These are phyloP conservation scores for Channa maculata DNA, from an alignment of 2,113 vertebrate species.

Conservation along the genomic window DNA sequence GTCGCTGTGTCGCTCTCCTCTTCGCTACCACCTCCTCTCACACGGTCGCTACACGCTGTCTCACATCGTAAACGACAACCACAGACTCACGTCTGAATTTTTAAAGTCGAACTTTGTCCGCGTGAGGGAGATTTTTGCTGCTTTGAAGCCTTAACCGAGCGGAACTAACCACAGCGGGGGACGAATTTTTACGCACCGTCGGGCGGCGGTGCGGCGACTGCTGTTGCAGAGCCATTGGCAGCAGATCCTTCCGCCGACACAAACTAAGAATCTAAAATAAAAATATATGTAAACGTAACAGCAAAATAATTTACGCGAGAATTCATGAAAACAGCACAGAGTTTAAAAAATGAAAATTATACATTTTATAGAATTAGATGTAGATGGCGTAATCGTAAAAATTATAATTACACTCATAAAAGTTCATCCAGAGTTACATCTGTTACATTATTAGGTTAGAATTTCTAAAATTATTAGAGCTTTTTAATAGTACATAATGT, in stretches of 20 bases:
- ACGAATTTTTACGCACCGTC: constrained; percentile 58
- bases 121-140: rapidly evolving
- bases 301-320: too few species aligned
- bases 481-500: background rate
- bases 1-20: constrained; percentile 42
- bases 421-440: too few species aligned
- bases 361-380: too few species aligned
- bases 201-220: constrained; percentile 13
- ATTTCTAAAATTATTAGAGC: too few species aligned
- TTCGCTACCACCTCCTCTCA: background rate
- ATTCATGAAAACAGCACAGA: too few species aligned
- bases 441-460: too few species aligned
- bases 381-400: too few species aligned
- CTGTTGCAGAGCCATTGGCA: constrained; percentile 28
- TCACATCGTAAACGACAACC: rapidly evolving
- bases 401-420: too few species aligned
- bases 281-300: background rate
- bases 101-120: rapidly evolving
- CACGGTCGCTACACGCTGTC: rapidly evolving
- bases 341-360: too few species aligned
- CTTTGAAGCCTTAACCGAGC: background rate
- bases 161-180: constrained; percentile 70
- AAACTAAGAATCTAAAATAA: background rate
- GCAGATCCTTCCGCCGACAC: constrained; percentile 54
- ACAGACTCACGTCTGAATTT: rapidly evolving